phyloP scores from a whole-genome alignment of 2,888 invertebrate genomes.

The Frankliniella intonsa region DNA sequence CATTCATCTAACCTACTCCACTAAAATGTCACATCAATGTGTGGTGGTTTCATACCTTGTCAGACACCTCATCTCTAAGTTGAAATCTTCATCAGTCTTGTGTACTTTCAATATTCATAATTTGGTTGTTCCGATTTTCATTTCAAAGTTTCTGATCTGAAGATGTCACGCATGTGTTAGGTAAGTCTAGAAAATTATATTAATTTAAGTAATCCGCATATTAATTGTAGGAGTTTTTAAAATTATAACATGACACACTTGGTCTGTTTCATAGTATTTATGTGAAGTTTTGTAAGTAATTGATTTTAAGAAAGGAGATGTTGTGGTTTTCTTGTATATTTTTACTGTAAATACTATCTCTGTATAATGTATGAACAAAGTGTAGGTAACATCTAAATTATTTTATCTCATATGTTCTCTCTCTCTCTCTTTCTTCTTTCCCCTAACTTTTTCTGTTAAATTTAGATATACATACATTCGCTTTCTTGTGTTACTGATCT shows the following conservation, averaged over 20 bases:
- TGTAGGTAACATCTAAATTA: background rate
- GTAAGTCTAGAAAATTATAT: background rate
- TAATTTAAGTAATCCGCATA: background rate
- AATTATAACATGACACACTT: background rate
- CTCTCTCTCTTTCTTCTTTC: too few relatives aligned
- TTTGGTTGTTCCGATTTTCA: background rate
- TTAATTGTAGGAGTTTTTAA: background rate
- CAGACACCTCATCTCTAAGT: background rate
- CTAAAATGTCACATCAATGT: too few relatives aligned
- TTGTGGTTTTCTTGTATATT: background rate
- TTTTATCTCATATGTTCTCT: background rate
- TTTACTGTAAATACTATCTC: background rate
- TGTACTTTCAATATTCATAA: background rate
- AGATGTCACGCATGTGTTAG: background rate
- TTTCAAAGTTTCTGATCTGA: background rate
- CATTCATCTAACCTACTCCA: background rate
- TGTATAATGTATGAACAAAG: constrained; percentile 8
- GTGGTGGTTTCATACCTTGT: background rate
- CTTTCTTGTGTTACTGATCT: background rate
- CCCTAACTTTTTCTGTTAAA: background rate
- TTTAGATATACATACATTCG: background rate
- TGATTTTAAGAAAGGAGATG: background rate
- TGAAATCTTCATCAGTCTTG: background rate
- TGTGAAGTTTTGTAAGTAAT: constrained; percentile 1
- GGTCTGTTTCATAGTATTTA: background rate